Conservation (phyloP, 1,140 invertebrate genomes). For the Tetramorium alpestre region DNA sequence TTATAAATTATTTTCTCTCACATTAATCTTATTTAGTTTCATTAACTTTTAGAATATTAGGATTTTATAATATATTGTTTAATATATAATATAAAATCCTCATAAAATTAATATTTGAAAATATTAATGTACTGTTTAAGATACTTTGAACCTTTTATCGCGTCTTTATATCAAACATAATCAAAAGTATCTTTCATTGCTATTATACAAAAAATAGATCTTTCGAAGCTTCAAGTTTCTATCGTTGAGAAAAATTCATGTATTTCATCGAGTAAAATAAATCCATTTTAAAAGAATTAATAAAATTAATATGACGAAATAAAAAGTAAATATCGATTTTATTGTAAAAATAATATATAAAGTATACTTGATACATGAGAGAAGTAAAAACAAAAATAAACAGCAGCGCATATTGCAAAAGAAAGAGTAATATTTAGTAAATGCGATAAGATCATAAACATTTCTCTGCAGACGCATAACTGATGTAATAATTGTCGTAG, state of each 20-base stretch:
- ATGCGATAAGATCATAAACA: slow-evolving; percentile 21
- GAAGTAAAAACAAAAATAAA: background rate
- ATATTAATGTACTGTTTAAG: background rate
- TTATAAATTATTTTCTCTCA: slow-evolving; percentile 7
- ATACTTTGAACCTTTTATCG: background rate
- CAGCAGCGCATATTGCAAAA: background rate
- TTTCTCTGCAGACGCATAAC: background rate
- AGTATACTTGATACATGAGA: background rate
- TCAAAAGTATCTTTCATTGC: background rate
- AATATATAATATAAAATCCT: too few species aligned
- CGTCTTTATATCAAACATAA: background rate
- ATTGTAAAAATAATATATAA: background rate
- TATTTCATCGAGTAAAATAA: background rate
- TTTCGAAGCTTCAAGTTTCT: background rate
- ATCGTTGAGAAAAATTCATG: background rate
- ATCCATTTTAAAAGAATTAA: background rate
- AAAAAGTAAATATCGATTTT: background rate
- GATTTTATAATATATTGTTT: background rate
- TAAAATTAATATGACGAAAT: slow-evolving; percentile 5
- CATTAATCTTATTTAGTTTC: background rate
- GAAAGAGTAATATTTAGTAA: slow-evolving; percentile 1
- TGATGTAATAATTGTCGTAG: slow-evolving; percentile 19
- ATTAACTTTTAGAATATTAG: background rate
- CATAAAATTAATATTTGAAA: background rate
- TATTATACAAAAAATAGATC: background rate